phyloP scores from a whole-genome alignment of 2,797 vertebrate species.

The Cossypha niveicapilla region DNA sequence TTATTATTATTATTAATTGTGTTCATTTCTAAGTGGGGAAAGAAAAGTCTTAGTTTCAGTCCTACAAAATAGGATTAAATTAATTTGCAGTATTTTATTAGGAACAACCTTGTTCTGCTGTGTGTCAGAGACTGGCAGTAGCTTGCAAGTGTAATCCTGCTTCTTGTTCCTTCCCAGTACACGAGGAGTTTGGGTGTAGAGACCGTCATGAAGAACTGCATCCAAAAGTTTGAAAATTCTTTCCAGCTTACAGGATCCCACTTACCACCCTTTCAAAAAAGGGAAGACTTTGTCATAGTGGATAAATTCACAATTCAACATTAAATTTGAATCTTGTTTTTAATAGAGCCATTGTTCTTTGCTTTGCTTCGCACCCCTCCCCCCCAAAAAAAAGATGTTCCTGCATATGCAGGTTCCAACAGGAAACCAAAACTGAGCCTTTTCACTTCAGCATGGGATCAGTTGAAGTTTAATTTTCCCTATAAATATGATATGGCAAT shows the following conservation, averaged over 20 bases:
- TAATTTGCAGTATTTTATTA: neutral
- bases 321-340: neutral
- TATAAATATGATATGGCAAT: neutral
- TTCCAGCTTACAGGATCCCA: neutral
- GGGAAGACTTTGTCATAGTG: neutral
- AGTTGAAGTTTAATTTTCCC: neutral
- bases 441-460: neutral
- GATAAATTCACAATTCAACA: neutral
- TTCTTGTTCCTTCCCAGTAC: neutral
- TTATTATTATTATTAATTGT: neutral
- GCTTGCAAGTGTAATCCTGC: neutral
- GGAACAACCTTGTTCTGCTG: neutral
- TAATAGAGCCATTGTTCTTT: neutral
- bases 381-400: neutral
- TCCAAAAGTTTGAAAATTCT: neutral
- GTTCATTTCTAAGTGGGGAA: neutral
- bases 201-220: neutral
- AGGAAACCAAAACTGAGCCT: neutral
- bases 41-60: neutral
- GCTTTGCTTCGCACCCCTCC: rapidly evolving
- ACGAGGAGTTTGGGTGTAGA: rapidly evolving
- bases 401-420: neutral
- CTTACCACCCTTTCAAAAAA: neutral
- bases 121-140: neutral
- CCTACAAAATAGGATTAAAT: neutral